Percentiles rank a stretch among this genome's conserved stretches.
These are phyloP conservation scores for Taenioides sp. DNA, from an alignment of 2,797 vertebrate genomes.

Conservation along the genomic window DNA sequence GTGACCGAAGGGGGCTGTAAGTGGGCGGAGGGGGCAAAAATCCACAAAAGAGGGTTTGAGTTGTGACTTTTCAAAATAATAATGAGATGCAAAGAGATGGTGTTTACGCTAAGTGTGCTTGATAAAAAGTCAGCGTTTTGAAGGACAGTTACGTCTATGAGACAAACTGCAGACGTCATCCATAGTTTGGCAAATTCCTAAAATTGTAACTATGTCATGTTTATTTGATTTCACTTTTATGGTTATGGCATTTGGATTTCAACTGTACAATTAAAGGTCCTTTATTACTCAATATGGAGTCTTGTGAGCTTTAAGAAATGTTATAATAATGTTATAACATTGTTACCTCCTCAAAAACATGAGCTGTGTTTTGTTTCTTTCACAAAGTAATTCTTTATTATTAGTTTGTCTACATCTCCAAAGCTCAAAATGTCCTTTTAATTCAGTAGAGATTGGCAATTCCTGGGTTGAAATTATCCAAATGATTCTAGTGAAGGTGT, in stretches of 20 bases:
- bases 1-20: constrained; percentile 20
- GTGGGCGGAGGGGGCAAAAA: constrained; percentile 46
- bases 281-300: too few species aligned
- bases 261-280: neutral
- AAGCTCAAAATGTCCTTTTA: too few species aligned
- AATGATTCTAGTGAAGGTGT: too few species aligned
- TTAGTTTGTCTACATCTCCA: too few species aligned
- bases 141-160: neutral
- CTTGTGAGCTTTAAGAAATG: too few species aligned
- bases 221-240: neutral
- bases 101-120: constrained; percentile 6
- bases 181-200: neutral
- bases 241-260: neutral
- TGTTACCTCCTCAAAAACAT: too few species aligned
- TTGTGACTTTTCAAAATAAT: constrained; percentile 44
- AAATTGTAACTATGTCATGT: neutral
- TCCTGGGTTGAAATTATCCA: too few species aligned
- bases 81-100: constrained; percentile 25
- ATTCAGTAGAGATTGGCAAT: too few species aligned
- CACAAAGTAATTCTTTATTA: too few species aligned
- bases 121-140: neutral
- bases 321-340: too few species aligned
- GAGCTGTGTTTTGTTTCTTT: too few species aligned
- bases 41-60: constrained; percentile 59
- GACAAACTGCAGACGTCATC: constrained; percentile 13